Conservation (phyloP, 1,140 invertebrate genomes). For the Dreissena polymorpha region DNA sequence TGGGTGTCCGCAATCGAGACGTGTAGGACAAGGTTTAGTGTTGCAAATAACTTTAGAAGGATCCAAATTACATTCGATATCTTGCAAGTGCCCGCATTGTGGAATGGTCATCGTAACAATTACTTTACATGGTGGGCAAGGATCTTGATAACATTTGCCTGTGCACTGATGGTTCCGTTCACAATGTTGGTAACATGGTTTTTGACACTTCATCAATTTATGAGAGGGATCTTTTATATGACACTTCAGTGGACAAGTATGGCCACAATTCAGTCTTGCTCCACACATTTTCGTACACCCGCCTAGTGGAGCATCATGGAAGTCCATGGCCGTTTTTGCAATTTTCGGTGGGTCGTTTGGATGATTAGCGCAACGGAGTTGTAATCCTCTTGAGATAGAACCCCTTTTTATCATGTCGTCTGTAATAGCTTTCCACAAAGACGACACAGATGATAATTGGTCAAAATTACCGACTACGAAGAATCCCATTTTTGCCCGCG, state of each 20-base stretch:
- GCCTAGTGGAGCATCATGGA: neutral
- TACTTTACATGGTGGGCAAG: constrained; percentile 53
- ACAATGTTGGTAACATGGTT: constrained; percentile 78
- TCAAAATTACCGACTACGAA: constrained; percentile 86
- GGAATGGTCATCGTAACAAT: constrained; percentile 42
- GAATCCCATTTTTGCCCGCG: constrained; percentile 88
- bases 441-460: constrained; percentile 78
- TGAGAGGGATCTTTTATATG: constrained; percentile 17
- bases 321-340: neutral
- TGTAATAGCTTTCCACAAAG: constrained; percentile 78
- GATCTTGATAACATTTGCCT: constrained; percentile 52
- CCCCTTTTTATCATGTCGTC: constrained; percentile 50
- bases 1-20: constrained; percentile 3
- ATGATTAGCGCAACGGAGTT: constrained; percentile 80
- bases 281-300: constrained; percentile 17
- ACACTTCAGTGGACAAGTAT: constrained; percentile 22
- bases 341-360: constrained; percentile 58
- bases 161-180: constrained; percentile 77
- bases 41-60: neutral
- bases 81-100: constrained; percentile 40
- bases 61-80: constrained; percentile 24
- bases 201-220: constrained; percentile 60
- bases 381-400: constrained; percentile 68
- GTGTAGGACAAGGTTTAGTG: neutral
- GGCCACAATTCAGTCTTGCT: constrained; percentile 22